phyloP scores from a whole-genome alignment of 2,888 invertebrate species.

The Tetragonisca angustula region DNA sequence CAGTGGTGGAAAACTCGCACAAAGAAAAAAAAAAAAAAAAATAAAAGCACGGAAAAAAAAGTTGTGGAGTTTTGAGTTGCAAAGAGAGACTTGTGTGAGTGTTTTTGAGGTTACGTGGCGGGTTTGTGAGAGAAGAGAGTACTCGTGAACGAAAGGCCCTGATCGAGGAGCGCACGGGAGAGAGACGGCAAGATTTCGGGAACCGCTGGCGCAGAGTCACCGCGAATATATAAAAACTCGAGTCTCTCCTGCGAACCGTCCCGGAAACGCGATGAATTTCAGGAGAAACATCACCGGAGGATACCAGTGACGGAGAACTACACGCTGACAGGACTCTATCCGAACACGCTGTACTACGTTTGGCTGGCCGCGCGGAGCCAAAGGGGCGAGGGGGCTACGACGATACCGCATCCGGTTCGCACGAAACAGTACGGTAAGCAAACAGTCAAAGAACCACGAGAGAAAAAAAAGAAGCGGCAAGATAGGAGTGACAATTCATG shows the following conservation, averaged over 20 bases:
- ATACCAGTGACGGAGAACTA: constrained; percentile 94
- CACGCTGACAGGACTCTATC: constrained; percentile 95
- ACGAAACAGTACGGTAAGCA: constrained; percentile 99
- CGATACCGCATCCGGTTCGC: constrained; percentile 96
- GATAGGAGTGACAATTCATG: constrained; percentile 72
- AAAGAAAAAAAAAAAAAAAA: too few species aligned
- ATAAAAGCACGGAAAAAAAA: too few species aligned
- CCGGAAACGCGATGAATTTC: constrained; percentile 16
- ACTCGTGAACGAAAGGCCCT: too few species aligned
- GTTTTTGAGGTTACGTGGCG: too few species aligned
- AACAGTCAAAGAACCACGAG: constrained; percentile 56
- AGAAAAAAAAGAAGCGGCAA: constrained; percentile 20
- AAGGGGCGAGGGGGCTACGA: constrained; percentile 97
- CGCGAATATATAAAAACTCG: background rate
- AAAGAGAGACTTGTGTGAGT: too few species aligned
- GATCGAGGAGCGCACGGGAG: too few species aligned
- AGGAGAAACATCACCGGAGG: constrained; percentile 93
- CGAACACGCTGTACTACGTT: constrained; percentile 98
- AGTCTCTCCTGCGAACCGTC: background rate
- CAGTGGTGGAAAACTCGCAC: too few species aligned
- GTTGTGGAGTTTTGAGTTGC: too few species aligned
- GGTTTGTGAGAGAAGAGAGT: too few species aligned
- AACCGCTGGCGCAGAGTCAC: too few species aligned
- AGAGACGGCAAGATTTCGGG: too few species aligned
- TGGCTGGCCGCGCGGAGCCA: constrained; percentile 98